Percentiles rank a stretch among this genome's conserved stretches.
Evolutionary conservation across 2,888 invertebrate genomes (phyloP).

Genomic region (Malthinus flaveolus): DNA sequence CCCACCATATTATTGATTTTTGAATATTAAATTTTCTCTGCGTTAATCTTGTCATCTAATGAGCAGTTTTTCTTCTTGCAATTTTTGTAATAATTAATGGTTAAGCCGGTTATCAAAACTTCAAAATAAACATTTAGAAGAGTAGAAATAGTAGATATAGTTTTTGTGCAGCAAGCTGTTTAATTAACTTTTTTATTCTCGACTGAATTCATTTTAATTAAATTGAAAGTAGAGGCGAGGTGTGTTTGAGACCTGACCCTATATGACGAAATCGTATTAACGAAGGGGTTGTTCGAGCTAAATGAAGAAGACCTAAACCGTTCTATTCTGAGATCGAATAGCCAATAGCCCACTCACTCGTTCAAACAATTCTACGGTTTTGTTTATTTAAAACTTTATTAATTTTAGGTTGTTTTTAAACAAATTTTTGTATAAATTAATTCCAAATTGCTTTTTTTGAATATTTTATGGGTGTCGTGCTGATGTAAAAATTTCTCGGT

Average conservation of each 20-base stretch:
- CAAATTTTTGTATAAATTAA: neutral
- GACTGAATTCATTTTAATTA: conserved; percentile 14
- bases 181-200: conserved; percentile 15
- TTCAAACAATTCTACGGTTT: neutral
- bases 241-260: neutral
- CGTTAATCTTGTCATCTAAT: no score
- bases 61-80: no score
- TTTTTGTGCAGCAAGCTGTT: conserved; percentile 8
- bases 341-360: neutral
- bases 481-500: no score
- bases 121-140: no score
- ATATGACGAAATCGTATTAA: conserved; percentile 14
- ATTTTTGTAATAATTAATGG: no score
- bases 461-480: no score
- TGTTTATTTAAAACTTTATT: neutral
- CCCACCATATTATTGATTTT: no score
- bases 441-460: neutral
- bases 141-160: neutral
- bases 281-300: conserved; percentile 7
- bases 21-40: no score
- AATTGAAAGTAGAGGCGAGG: conserved; percentile 11
- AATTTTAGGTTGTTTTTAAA: neutral
- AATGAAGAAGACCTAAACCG: conserved; percentile 9
- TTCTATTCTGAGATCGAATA: neutral
- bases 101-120: no score